Evolutionary conservation across 2,797 vertebrate species (phyloP).

Genomic region (Typhlichthys subterraneus): DNA sequence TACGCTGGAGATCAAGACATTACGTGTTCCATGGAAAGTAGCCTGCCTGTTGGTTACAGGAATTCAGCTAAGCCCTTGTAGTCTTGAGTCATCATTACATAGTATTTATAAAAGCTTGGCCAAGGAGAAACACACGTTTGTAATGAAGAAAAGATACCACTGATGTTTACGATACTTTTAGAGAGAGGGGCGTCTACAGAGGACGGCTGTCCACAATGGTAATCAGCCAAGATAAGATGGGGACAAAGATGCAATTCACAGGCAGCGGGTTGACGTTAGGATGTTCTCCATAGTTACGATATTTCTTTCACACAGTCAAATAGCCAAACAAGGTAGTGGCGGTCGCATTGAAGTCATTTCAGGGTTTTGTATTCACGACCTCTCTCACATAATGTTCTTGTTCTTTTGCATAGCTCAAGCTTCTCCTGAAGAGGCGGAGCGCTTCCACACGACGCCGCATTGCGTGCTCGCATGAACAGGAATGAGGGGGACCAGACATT

Average conservation of each 20-base stretch:
- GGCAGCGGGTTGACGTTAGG: too few relatives aligned
- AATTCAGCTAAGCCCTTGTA: too few relatives aligned
- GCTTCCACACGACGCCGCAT: slow-evolving; percentile 77
- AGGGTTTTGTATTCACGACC: background rate
- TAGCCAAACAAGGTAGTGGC: background rate
- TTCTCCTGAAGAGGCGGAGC: slow-evolving; percentile 81
- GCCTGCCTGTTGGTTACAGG: too few relatives aligned
- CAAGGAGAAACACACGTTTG: too few relatives aligned
- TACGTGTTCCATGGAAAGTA: too few relatives aligned
- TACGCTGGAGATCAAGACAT: slow-evolving; percentile 50
- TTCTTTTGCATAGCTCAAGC: slow-evolving; percentile 73
- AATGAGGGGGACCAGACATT: slow-evolving; percentile 69
- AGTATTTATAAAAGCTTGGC: too few relatives aligned
- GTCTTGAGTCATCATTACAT: too few relatives aligned
- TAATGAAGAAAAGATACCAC: too few relatives aligned
- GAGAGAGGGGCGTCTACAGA: background rate
- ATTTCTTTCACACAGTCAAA: background rate
- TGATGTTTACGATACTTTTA: background rate
- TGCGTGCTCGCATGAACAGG: slow-evolving; percentile 79
- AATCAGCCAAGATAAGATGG: too few relatives aligned
- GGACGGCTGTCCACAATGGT: too few relatives aligned
- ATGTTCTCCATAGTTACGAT: too few relatives aligned
- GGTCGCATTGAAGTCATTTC: background rate
- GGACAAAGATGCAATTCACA: too few relatives aligned
- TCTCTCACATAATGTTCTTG: background rate